Conservation (phyloP, 2,113 vertebrate genomes). For the Oophaga pumilio region DNA sequence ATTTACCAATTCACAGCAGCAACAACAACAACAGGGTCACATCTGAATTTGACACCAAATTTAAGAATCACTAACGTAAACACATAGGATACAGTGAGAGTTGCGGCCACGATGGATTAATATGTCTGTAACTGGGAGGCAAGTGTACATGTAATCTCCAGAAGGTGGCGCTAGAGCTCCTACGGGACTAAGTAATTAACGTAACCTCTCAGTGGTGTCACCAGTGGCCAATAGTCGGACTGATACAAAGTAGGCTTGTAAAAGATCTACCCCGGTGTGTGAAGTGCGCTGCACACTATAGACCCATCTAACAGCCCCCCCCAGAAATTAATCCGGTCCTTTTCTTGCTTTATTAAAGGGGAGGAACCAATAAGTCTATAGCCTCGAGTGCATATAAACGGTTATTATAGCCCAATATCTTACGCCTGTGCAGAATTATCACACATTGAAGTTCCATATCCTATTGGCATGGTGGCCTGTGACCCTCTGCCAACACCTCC, state of each 20-base stretch:
- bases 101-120: not conserved
- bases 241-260: not conserved
- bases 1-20: constrained; percentile 35
- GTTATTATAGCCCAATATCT: not conserved
- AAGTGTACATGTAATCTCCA: not conserved
- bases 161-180: not conserved
- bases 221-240: not conserved
- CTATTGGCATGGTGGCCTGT: not conserved
- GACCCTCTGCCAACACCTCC: not conserved
- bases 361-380: not conserved
- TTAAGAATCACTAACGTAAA: constrained; percentile 10
- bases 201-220: not conserved
- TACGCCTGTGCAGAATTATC: not conserved
- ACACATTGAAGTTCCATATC: not conserved
- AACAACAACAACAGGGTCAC: constrained; percentile 26
- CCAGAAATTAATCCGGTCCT: not conserved
- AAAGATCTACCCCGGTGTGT: not conserved
- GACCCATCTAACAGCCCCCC: not conserved
- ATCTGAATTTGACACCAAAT: not conserved
- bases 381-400: not conserved
- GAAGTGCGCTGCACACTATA: not conserved
- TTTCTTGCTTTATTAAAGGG: not conserved
- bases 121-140: not conserved
- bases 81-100: constrained; percentile 5
- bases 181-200: not conserved